phyloP scores from a whole-genome alignment of 2,888 invertebrate species.

The Meteorus cinctellus region DNA sequence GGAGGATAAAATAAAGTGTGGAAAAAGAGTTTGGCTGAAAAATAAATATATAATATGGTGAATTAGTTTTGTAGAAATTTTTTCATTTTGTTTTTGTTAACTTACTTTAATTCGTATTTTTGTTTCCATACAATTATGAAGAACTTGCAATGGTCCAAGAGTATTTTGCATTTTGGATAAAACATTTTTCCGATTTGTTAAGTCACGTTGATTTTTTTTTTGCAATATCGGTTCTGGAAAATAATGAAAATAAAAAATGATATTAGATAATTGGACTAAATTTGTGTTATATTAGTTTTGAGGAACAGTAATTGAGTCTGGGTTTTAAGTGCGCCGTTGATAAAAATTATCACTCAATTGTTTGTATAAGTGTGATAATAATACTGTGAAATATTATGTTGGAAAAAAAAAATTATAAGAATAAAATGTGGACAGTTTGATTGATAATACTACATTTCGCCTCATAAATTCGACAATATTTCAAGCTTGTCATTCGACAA shows the following conservation, averaged over 20 bases:
- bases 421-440: too few species aligned
- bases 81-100: conserved; percentile 27
- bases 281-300: conserved; percentile 2
- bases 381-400: too few species aligned
- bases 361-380: too few species aligned
- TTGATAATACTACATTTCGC: too few species aligned
- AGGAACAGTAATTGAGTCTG: too few species aligned
- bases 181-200: conserved; percentile 72
- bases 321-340: too few species aligned
- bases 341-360: too few species aligned
- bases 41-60: neutral
- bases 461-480: too few species aligned
- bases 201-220: conserved; percentile 45
- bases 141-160: conserved; percentile 78
- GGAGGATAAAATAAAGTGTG: neutral
- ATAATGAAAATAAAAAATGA: conserved; percentile 29
- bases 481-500: too few species aligned
- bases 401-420: too few species aligned
- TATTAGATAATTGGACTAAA: neutral
- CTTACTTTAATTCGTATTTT: conserved; percentile 79
- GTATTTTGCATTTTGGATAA: conserved; percentile 75
- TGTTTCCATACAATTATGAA: conserved; percentile 79
- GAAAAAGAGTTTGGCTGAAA: neutral
- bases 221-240: conserved; percentile 58
- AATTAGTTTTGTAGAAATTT: neutral